These are phyloP conservation scores for Parazoanthus atlanticus DNA, from an alignment of 92 coral and sea anemone species.

Conservation along the genomic window DNA sequence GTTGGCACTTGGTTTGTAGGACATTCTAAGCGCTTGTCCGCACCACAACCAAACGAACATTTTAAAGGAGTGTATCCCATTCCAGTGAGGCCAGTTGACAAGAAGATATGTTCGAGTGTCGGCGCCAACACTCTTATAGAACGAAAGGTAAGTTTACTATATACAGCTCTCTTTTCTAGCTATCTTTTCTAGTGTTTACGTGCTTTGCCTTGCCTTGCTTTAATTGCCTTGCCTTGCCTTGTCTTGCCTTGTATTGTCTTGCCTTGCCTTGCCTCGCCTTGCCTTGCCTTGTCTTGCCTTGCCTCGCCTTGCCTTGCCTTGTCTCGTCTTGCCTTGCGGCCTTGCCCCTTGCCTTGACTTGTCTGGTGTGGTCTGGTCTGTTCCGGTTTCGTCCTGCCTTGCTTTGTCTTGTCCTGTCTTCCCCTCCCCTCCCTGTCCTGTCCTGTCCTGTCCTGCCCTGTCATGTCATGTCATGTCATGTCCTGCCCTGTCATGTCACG, in stretches of 20 bases:
- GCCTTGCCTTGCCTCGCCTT: background rate
- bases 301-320: background rate
- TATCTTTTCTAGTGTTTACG: no score
- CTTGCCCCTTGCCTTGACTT: no score
- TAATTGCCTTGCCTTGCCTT: background rate
- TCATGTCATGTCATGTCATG: no score
- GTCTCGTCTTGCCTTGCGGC: background rate
- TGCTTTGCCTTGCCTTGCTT: background rate
- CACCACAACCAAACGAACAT: slow-evolving; percentile 1
- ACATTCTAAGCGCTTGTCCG: background rate
- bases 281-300: background rate
- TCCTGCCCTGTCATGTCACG: no score
- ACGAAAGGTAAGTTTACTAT: slow-evolving; percentile 62
- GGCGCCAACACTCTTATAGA: slow-evolving; percentile 68
- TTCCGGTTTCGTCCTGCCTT: no score
- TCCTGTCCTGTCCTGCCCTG: no score
- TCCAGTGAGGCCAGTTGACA: slow-evolving; percentile 70
- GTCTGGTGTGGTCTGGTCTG: no score
- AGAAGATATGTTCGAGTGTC: slow-evolving; percentile 66
- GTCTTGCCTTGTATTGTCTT: background rate
- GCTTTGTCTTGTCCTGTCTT: no score
- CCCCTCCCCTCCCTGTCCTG: no score
- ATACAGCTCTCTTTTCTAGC: no score
- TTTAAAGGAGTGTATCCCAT: slow-evolving; percentile 85
- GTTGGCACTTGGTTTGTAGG: background rate